Percentiles rank a stretch among this genome's conserved stretches.
phyloP scores from a whole-genome alignment of 2,888 invertebrate species.

The Lissonota sp. region DNA sequence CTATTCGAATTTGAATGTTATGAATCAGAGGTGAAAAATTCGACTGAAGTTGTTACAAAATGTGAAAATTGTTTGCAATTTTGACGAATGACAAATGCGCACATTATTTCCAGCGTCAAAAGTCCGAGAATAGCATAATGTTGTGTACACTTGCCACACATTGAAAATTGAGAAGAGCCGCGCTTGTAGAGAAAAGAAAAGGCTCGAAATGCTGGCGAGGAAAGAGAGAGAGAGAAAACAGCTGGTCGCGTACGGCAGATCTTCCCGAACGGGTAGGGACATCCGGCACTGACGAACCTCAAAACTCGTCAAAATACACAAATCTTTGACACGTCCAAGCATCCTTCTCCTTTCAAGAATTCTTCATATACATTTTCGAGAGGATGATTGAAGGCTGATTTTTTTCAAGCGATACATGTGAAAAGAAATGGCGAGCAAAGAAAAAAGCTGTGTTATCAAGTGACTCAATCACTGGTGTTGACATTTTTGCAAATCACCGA shows the following conservation, averaged over 20 bases:
- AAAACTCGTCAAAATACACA: conserved; percentile 82
- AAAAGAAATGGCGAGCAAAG: conserved; percentile 11
- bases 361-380: neutral
- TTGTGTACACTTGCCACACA: conserved; percentile 19
- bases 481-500: neutral
- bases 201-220: conserved; percentile 32
- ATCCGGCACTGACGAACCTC: conserved; percentile 78
- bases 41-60: neutral
- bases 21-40: neutral
- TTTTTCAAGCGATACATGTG: conserved; percentile 35
- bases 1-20: neutral
- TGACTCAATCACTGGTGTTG: neutral
- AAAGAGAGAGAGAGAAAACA: conserved; percentile 67
- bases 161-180: conserved; percentile 13
- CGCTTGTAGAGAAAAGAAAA: conserved; percentile 32
- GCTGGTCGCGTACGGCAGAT: conserved; percentile 78
- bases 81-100: conserved; percentile 5
- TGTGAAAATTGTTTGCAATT: neutral
- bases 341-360: conserved; percentile 38
- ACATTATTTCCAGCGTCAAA: conserved; percentile 2
- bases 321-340: conserved; percentile 71
- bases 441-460: conserved; percentile 12
- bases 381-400: conserved; percentile 12
- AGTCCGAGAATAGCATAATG: conserved; percentile 37
- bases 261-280: conserved; percentile 75